These are phyloP conservation scores for Platalea minor DNA, from an alignment of 2,797 vertebrate genomes.

Conservation along the genomic window DNA sequence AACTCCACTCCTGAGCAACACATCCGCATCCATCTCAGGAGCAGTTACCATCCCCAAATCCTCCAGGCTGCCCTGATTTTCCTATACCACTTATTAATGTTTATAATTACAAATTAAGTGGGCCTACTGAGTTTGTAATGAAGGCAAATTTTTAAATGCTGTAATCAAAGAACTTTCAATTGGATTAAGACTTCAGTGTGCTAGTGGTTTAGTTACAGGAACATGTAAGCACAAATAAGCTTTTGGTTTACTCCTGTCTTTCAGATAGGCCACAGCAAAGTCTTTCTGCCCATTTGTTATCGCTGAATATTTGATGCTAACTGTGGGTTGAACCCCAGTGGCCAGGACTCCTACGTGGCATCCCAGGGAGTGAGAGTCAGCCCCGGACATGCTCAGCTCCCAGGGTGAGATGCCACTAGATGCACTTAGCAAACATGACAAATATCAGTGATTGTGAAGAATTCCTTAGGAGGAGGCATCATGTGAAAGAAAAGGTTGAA, in stretches of 20 bases:
- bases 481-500: not conserved
- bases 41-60: not conserved
- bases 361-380: not conserved
- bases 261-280: not conserved
- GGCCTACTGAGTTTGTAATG: not conserved
- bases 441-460: not conserved
- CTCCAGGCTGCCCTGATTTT: not conserved
- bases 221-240: not conserved
- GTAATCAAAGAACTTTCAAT: conserved; percentile 38
- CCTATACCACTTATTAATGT: not conserved
- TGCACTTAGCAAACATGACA: not conserved
- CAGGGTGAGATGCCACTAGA: not conserved
- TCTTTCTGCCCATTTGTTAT: not conserved
- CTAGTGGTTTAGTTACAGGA: conserved; percentile 10
- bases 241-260: not conserved
- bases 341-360: not conserved
- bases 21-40: not conserved
- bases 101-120: conserved; percentile 28
- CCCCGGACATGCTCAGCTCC: not conserved
- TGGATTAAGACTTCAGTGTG: not conserved
- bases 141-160: not conserved
- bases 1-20: not conserved
- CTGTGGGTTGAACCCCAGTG: not conserved
- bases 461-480: not conserved
- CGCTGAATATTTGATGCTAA: not conserved